A percentile compares a stretch with the other conserved stretches of the same genome.
phyloP scores from a whole-genome alignment of 2,888 invertebrate genomes.

The Nyleta sp. region DNA sequence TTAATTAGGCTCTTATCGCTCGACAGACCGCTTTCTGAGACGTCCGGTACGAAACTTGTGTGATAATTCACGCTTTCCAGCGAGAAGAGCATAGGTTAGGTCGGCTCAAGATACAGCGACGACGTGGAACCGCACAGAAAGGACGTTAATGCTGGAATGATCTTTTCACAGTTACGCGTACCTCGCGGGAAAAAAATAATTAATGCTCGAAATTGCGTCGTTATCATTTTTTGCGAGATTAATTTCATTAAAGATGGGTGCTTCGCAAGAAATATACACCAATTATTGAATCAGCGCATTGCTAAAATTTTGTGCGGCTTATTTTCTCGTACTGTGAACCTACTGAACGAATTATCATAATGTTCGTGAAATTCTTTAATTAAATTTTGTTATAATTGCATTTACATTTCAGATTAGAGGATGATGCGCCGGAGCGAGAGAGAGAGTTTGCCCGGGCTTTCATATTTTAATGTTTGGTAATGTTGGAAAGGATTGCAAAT shows the following conservation, averaged over 20 bases:
- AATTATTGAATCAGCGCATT: not conserved
- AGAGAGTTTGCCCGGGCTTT: no score
- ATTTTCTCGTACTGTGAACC: not conserved
- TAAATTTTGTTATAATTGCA: not conserved
- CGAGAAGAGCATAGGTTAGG: constrained; percentile 37
- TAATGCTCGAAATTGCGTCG: constrained; percentile 19
- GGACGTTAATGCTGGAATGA: constrained; percentile 36
- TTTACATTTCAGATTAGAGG: no score
- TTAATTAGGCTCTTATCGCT: constrained; percentile 65
- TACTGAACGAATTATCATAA: not conserved
- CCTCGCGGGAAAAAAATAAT: constrained; percentile 24
- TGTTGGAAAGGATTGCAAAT: no score
- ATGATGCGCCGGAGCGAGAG: no score
- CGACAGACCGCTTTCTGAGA: constrained; percentile 56
- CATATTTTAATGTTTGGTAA: no score
- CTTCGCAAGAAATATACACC: not conserved
- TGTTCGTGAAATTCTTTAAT: not conserved
- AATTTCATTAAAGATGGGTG: not conserved
- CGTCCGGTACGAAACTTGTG: constrained; percentile 50
- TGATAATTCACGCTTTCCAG: constrained; percentile 60
- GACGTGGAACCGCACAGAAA: constrained; percentile 32
- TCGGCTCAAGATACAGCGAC: constrained; percentile 28
- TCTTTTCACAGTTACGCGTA: constrained; percentile 14
- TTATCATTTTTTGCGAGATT: constrained; percentile 4
- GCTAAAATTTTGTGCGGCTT: not conserved